Conservation (phyloP, 1,140 invertebrate genomes). For the Bombus breviceps region DNA sequence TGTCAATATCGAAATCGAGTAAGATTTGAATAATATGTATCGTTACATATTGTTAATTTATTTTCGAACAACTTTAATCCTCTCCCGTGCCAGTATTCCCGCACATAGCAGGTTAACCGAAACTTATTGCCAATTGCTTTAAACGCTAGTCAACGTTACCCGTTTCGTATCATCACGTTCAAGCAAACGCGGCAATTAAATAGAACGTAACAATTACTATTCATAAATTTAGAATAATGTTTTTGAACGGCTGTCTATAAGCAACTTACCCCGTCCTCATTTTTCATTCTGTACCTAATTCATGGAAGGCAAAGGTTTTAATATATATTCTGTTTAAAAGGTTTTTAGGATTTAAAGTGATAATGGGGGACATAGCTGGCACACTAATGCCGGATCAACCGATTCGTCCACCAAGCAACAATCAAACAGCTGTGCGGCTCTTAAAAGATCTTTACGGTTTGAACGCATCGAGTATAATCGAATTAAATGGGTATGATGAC, state of each 20-base stretch:
- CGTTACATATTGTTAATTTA: too few species aligned
- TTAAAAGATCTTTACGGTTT: slow-evolving; percentile 88
- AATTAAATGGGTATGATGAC: slow-evolving; percentile 92
- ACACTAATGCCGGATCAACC: slow-evolving; percentile 81
- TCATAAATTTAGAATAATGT: neutral
- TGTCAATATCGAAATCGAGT: too few species aligned
- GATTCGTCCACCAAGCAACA: slow-evolving; percentile 85
- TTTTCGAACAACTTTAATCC: too few species aligned
- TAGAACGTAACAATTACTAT: too few species aligned
- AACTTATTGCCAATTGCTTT: too few species aligned
- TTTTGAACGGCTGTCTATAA: too few species aligned
- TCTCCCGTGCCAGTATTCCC: too few species aligned
- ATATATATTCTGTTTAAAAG: neutral
- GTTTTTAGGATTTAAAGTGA: slow-evolving; percentile 16
- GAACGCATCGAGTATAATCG: slow-evolving; percentile 84
- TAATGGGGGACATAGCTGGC: slow-evolving; percentile 30
- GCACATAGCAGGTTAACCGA: too few species aligned
- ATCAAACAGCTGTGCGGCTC: slow-evolving; percentile 83
- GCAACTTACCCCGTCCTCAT: neutral
- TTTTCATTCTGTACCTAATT: neutral
- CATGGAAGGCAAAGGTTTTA: neutral
- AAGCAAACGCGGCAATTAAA: too few species aligned
- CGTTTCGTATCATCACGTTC: too few species aligned
- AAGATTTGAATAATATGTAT: too few species aligned
- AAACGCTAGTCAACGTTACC: too few species aligned